Evolutionary conservation across 1,140 invertebrate species (phyloP).

Genomic region (Teleogryllus occipitalis): DNA sequence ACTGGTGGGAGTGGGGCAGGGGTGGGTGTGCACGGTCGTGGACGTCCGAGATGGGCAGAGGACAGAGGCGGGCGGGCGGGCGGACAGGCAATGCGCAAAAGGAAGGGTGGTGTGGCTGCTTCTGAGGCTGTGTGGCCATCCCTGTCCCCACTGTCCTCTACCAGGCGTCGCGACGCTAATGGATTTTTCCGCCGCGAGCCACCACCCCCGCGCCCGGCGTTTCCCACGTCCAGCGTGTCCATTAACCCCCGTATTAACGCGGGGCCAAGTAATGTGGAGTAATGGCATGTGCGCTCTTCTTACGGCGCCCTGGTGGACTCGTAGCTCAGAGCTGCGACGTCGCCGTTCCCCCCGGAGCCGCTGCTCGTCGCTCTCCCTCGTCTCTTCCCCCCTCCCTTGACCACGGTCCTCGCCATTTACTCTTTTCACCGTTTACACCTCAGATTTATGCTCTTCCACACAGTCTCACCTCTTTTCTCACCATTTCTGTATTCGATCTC

Average conservation of each 20-base stretch:
- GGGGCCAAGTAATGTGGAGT: background rate
- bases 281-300: background rate
- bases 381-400: too few relatives aligned
- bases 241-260: background rate
- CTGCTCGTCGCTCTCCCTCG: too few relatives aligned
- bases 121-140: background rate
- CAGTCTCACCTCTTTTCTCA: too few relatives aligned
- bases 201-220: background rate
- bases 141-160: background rate
- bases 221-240: background rate
- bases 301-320: background rate
- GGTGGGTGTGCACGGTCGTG: too few relatives aligned
- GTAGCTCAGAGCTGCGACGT: background rate
- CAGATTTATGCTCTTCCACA: too few relatives aligned
- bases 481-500: too few relatives aligned
- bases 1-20: too few relatives aligned
- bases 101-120: background rate
- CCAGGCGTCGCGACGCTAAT: background rate
- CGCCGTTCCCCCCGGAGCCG: too few relatives aligned
- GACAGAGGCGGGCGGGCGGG: background rate
- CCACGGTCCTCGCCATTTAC: too few relatives aligned
- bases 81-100: background rate
- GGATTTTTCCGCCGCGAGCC: background rate
- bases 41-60: background rate
- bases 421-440: too few relatives aligned